Evolutionary conservation across 1,140 invertebrate genomes (phyloP).

Genomic region (Drosophila orosa): DNA sequence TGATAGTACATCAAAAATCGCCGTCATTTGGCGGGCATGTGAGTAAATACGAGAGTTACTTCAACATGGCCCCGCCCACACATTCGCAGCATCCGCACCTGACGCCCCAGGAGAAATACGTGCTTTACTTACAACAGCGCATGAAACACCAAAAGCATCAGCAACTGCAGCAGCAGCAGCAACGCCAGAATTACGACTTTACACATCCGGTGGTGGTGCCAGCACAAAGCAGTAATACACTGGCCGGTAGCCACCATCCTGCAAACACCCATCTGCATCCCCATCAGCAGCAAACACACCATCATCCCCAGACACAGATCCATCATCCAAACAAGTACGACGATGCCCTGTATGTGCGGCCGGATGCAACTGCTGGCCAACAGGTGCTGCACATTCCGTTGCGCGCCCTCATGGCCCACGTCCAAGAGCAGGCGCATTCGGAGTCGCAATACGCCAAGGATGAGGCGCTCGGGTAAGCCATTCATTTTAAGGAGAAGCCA

Average conservation of each 20-base stretch:
- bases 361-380: slow-evolving; percentile 43
- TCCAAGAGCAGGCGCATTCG: slow-evolving; percentile 50
- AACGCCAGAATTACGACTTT: slow-evolving; percentile 36
- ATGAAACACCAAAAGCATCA: slow-evolving; percentile 75
- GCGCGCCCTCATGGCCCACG: slow-evolving; percentile 60
- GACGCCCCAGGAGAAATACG: slow-evolving; percentile 83
- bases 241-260: slow-evolving; percentile 55
- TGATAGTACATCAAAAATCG: slow-evolving; percentile 65
- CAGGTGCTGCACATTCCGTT: slow-evolving; percentile 74
- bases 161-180: slow-evolving; percentile 61
- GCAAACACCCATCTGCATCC: slow-evolving; percentile 44
- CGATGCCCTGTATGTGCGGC: slow-evolving; percentile 40
- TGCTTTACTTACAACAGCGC: slow-evolving; percentile 81
- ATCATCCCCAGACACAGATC: slow-evolving; percentile 33
- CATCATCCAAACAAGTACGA: slow-evolving; percentile 63
- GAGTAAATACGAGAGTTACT: slow-evolving; percentile 73
- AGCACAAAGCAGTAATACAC: slow-evolving; percentile 72
- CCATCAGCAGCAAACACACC: slow-evolving; percentile 41
- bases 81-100: slow-evolving; percentile 48
- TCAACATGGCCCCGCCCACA: slow-evolving; percentile 63
- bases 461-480: slow-evolving; percentile 39
- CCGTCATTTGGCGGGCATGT: slow-evolving; percentile 56
- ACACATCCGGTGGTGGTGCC: slow-evolving; percentile 50
- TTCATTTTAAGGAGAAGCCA: neutral
- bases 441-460: slow-evolving; percentile 39